Evolutionary conservation across 2,888 invertebrate genomes (phyloP).

Genomic region (Nemurella pictetii): DNA sequence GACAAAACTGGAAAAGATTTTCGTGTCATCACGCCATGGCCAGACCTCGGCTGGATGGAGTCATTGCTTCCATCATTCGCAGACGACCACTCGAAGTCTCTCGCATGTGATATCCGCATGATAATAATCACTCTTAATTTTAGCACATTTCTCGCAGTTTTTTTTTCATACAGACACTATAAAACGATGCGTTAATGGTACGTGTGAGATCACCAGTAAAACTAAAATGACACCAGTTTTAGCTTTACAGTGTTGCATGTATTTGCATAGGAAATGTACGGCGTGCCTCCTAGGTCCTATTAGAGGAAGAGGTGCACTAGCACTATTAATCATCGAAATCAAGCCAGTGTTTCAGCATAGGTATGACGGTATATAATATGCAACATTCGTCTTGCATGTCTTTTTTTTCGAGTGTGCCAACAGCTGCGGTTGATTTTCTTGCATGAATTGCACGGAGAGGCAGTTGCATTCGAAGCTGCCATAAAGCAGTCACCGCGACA

Average conservation of each 20-base stretch:
- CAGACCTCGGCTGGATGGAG: not conserved
- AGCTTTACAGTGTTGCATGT: not conserved
- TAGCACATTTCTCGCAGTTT: not conserved
- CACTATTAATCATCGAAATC: not conserved
- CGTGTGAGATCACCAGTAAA: too few species aligned
- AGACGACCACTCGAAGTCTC: not conserved
- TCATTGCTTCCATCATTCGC: not conserved
- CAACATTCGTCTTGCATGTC: not conserved
- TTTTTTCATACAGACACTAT: not conserved
- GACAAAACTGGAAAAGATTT: not conserved
- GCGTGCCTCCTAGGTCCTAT: too few species aligned
- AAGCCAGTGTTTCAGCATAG: not conserved
- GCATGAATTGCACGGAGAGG: not conserved
- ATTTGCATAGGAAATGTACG: too few species aligned
- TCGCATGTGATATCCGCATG: not conserved
- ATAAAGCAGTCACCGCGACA: not conserved
- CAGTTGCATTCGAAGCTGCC: not conserved
- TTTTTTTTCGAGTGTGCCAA: not conserved
- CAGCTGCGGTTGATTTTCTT: not conserved
- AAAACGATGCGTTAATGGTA: not conserved
- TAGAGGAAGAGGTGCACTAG: not conserved
- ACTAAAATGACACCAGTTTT: not conserved
- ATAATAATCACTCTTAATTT: not conserved
- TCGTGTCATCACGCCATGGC: not conserved
- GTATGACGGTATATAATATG: too few species aligned